Percentiles rank a stretch among this genome's conserved stretches.
Conservation (phyloP, 2,797 vertebrate species). For the Brachyalestes nurse region DNA sequence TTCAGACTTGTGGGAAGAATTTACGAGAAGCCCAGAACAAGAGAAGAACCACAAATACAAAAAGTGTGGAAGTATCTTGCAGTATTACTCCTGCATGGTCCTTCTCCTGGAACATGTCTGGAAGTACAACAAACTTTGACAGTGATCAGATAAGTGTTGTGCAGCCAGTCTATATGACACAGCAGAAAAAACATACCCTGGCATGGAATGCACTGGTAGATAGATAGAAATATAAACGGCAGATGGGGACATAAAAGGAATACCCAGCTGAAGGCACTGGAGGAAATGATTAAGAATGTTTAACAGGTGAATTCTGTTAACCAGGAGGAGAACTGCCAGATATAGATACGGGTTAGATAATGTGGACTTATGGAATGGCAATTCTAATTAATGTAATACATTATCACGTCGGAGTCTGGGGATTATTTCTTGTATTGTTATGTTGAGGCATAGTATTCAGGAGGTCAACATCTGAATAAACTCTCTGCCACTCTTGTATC, state of each 20-base stretch:
- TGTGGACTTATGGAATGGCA: not conserved
- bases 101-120: not conserved
- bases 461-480: not conserved
- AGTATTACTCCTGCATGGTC: not conserved
- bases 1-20: slow-evolving; percentile 9
- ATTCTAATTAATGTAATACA: not conserved
- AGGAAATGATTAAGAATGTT: not conserved
- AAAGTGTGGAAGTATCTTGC: not conserved
- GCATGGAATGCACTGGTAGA: slow-evolving; percentile 15
- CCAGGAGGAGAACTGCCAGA: not conserved
- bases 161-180: not conserved
- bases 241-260: slow-evolving; percentile 1
- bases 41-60: not conserved
- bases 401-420: not conserved
- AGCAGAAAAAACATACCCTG: slow-evolving; percentile 38
- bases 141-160: not conserved
- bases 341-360: not conserved
- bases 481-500: no score
- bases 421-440: not conserved
- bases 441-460: not conserved
- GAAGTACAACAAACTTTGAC: slow-evolving; percentile 17
- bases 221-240: not conserved
- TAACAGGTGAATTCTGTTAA: not conserved
- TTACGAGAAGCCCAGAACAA: not conserved
- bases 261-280: not conserved